Evolutionary conservation across 2,888 invertebrate species (phyloP).

Genomic region (Diloba caeruleocephala): DNA sequence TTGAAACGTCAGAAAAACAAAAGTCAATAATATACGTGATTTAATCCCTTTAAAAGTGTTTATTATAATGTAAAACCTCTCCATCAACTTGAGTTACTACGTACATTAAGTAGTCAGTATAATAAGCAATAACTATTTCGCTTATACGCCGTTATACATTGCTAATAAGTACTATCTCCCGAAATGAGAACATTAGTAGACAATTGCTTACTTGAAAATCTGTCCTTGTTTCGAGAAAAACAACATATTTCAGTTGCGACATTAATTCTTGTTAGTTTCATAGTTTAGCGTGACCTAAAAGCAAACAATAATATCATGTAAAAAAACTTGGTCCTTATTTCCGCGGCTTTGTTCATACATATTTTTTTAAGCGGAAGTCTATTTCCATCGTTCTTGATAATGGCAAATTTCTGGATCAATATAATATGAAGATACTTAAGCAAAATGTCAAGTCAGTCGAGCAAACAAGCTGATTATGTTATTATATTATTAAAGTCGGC

Average conservation of each 20-base stretch:
- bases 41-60: too few species aligned
- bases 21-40: too few species aligned
- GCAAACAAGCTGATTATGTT: conserved; percentile 19
- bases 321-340: background rate
- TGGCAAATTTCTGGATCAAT: background rate
- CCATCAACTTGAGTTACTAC: background rate
- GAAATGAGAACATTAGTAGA: conserved; percentile 22
- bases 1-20: too few species aligned
- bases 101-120: background rate
- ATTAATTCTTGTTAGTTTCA: conserved; percentile 9
- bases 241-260: conserved; percentile 17
- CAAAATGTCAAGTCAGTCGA: conserved; percentile 3
- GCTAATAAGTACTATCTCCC: conserved; percentile 6
- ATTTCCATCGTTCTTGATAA: too few species aligned
- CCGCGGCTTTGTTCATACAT: background rate
- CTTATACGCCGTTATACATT: conserved; percentile 1
- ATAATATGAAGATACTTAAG: background rate
- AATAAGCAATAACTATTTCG: background rate
- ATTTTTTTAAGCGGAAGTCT: too few species aligned
- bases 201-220: conserved; percentile 4
- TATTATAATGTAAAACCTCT: too few species aligned
- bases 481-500: conserved; percentile 12
- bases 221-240: conserved; percentile 12
- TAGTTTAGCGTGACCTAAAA: conserved; percentile 8
- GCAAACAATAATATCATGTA: background rate